Evolutionary conservation across 2,888 invertebrate genomes (phyloP).

Genomic region (Chrysopilus asiliformis): DNA sequence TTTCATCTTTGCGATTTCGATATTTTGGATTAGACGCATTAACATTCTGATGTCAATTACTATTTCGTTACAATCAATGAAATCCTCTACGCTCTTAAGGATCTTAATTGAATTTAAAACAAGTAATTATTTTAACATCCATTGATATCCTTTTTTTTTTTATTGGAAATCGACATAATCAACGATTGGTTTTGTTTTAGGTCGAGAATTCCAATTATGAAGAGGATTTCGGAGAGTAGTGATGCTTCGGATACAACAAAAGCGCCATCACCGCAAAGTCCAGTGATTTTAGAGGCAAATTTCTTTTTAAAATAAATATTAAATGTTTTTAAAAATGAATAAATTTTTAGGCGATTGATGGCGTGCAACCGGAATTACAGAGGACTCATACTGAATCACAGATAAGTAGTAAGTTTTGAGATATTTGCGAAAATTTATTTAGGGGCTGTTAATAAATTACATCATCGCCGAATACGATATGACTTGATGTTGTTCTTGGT

Average conservation of each 20-base stretch:
- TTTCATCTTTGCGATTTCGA: too few species aligned
- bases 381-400: conserved; percentile 40
- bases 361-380: conserved; percentile 42
- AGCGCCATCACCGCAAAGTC: conserved; percentile 24
- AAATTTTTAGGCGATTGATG: conserved; percentile 36
- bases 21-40: too few species aligned
- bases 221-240: conserved; percentile 15
- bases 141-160: background rate
- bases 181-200: background rate
- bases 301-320: too few species aligned
- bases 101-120: conserved; percentile 1
- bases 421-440: background rate
- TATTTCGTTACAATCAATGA: conserved; percentile 12
- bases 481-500: too few species aligned
- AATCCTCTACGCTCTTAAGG: conserved; percentile 3
- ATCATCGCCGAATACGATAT: background rate
- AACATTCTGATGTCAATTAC: conserved; percentile 14
- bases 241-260: conserved; percentile 17
- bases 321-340: too few species aligned
- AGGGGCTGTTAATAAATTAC: background rate
- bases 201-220: conserved; percentile 5
- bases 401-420: conserved; percentile 32
- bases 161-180: background rate
- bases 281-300: too few species aligned
- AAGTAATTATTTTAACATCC: conserved; percentile 16